Evolutionary conservation across 1,140 invertebrate genomes (phyloP).

Genomic region (Saccostrea echinata): DNA sequence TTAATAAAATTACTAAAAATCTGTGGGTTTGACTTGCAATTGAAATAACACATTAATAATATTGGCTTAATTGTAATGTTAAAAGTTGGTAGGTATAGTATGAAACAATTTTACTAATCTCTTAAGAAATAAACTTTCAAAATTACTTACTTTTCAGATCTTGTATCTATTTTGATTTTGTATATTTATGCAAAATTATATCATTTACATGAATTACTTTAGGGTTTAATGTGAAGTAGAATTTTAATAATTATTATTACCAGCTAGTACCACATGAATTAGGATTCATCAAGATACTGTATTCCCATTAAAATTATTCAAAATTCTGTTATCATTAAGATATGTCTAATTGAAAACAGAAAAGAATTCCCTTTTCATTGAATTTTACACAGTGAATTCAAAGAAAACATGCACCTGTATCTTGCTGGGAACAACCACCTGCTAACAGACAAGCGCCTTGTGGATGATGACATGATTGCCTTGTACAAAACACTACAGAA

Average conservation of each 20-base stretch:
- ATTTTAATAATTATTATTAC: background rate
- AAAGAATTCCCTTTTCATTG: background rate
- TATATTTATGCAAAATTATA: no score
- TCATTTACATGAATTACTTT: background rate
- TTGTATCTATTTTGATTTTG: no score
- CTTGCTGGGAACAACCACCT: conserved; percentile 79
- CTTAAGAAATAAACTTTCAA: no score
- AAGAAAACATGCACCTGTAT: conserved; percentile 76
- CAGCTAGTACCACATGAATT: background rate
- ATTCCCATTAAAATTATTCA: background rate
- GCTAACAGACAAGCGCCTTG: conserved; percentile 72
- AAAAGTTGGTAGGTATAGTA: background rate
- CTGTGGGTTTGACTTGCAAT: background rate
- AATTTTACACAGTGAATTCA: conserved; percentile 64
- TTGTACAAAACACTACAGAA: conserved; percentile 74
- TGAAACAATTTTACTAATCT: background rate
- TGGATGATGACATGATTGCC: conserved; percentile 72
- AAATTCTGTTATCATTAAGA: background rate
- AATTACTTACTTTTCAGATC: no score
- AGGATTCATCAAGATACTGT: background rate
- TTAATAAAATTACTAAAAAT: conserved; percentile 25
- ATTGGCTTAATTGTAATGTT: background rate
- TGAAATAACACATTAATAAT: conserved; percentile 13
- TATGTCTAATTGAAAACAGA: background rate
- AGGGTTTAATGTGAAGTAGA: background rate